Evolutionary conservation across 2,113 vertebrate species (phyloP), one percentile per base, ranked within the genome.

Genomic region (Poeciliopsis retropinna): DNA sequence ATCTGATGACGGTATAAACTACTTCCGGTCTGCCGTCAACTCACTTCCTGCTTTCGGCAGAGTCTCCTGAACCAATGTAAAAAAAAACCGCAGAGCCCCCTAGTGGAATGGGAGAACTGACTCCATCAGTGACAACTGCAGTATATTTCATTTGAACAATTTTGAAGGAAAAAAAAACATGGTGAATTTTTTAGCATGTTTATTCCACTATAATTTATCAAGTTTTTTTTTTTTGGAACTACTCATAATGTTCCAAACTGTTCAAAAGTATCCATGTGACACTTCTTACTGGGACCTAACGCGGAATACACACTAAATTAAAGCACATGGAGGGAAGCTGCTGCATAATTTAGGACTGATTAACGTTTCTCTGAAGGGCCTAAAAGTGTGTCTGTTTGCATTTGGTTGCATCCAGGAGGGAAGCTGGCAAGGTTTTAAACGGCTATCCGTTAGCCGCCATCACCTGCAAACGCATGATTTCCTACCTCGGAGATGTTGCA

Each of bases 341-440:
- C 13, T 64, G 28, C 28, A 67, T 72, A 34, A 74, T 70, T 83
- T 32, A 77, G 12, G 25, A 27, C 1, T 3, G 60, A 66, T 28
- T 41, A 25, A 61, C 67, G 0, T 37, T 44, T 72, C 27, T 61
- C 27, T 57, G 54, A 13, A 11, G n/a, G n/a, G 19, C 19, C 76
- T 73, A 44, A 67, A 70, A 14, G 22, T 57, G 51, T n/a, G 51
- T 54, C 51, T n/a, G 22, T 22, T n/a, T 57, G 19, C 2, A 17
- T 57, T 69, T 44, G 4, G 0, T 44, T 54, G 57, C 34, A 64
- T 32, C 13, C 19, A 14, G 77, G 8, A 47, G 15, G 22, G 17
- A 69, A 73, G 77, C 41, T 62, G 32, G 0, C 32, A 2, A 51
- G 64, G 65, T 78, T 77, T 82, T 60, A 70, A n/a, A 77, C 41